These are phyloP conservation scores for Zaprionus vittiger DNA, from an alignment of 1,140 invertebrate genomes.

Conservation along the genomic window DNA sequence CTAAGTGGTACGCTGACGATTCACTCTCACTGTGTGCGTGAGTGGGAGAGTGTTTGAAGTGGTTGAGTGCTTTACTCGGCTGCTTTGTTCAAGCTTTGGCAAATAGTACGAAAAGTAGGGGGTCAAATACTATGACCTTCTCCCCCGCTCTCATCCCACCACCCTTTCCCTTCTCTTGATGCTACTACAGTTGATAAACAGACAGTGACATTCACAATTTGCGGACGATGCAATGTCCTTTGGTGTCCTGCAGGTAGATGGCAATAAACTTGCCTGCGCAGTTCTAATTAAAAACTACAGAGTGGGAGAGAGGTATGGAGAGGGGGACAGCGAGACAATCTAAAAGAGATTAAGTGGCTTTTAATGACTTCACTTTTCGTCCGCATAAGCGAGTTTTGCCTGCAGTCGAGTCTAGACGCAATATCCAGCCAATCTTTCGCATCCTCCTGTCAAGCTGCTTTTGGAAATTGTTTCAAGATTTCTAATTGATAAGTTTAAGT, in stretches of 20 bases:
- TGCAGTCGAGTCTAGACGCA: neutral
- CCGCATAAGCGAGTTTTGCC: constrained; percentile 1
- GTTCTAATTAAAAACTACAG: constrained; percentile 16
- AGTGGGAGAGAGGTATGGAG: neutral
- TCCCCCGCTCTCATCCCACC: neutral
- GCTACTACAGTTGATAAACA: constrained; percentile 1
- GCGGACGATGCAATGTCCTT: constrained; percentile 3
- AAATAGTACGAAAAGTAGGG: constrained; percentile 4
- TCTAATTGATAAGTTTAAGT: constrained; percentile 5
- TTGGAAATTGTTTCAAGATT: neutral
- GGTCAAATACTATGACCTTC: neutral
- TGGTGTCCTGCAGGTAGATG: neutral
- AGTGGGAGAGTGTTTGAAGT: neutral
- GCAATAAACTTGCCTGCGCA: neutral
- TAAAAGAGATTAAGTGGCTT: constrained; percentile 64
- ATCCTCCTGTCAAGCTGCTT: neutral
- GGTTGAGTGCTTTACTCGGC: constrained; percentile 9
- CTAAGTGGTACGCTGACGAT: constrained; percentile 1
- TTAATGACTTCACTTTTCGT: constrained; percentile 52
- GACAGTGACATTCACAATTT: constrained; percentile 6
- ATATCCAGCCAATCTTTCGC: neutral
- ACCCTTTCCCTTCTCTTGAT: neutral
- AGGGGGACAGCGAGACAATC: constrained; percentile 37
- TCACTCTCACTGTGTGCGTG: neutral
- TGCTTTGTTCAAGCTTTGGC: constrained; percentile 20